Evolutionary conservation across 2,888 invertebrate genomes (phyloP), one percentile per base, ranked within the genome.

Genomic region (Nyleta sp.): DNA sequence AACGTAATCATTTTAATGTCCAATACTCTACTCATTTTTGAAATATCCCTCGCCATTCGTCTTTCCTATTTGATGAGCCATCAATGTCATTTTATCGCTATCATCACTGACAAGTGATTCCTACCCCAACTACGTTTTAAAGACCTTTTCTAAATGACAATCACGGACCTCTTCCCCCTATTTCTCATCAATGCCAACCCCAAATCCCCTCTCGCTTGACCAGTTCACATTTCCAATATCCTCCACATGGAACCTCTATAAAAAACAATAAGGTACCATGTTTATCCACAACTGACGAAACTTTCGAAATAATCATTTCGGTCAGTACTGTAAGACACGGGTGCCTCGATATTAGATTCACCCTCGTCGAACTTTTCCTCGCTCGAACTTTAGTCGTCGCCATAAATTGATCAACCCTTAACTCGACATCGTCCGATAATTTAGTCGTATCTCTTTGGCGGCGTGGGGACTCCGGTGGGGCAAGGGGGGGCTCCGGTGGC

Each of bases 391-490:
- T 73, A 52, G 60, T 60, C 46, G 64, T 53, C 60, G 67, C 50
- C 75, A 80, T 81, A 83, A 83, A 84, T 84, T 82, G 82, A 84
- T 83, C 80, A 82, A 82, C 82, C 81, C 80, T 82, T 82, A 83
- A 82, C 82, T 78, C 70, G 79, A 64, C 65, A 77, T 73, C 83
- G 82, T 83, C 82, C 82, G 83, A 86, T 86, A 86, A 86, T 86
- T 84, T 83, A 86, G 84, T 83, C 82, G 84, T 81, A 83, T 84
- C 84, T 83, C 81, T 80, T 80, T 80, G 83, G 78, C 60, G 73
- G 78, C 70, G 74, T n/a, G 72, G 73, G 72, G n/a, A n/a, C 13
- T 18, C 15, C 82, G 78, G 80, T 74, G 70, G 57, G 42, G 42
- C 65, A 50, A 38, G 35, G 60, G 20, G 62, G 40, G 44, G 15